Percentiles rank a stretch among this genome's conserved stretches.
These are phyloP conservation scores for Campaea margaritaria DNA, from an alignment of 2,888 invertebrate species.

Conservation along the genomic window DNA sequence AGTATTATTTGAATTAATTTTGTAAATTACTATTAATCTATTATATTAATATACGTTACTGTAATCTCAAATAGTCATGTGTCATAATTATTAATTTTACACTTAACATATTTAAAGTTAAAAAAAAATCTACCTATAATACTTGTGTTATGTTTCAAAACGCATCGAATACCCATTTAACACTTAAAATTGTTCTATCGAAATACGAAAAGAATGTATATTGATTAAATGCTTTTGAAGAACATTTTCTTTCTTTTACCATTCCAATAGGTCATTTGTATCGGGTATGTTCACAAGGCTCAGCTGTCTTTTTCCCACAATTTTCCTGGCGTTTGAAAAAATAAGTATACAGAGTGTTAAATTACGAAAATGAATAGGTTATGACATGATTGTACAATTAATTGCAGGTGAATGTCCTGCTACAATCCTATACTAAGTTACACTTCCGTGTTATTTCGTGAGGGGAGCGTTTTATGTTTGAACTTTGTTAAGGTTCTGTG, in stretches of 20 bases:
- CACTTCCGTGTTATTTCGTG: too few species aligned
- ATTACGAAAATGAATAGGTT: conserved; percentile 38
- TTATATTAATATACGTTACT: background rate
- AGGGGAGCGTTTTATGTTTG: too few species aligned
- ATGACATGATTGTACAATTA: conserved; percentile 30
- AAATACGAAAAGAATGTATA: conserved; percentile 22
- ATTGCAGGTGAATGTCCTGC: conserved; percentile 20
- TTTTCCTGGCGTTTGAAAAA: conserved; percentile 31
- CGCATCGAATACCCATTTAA: conserved; percentile 12
- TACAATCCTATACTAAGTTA: background rate
- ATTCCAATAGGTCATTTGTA: background rate
- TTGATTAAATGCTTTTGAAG: conserved; percentile 25
- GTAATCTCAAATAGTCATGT: background rate
- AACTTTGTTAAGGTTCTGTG: too few species aligned
- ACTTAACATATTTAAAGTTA: background rate
- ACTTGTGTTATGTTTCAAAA: background rate
- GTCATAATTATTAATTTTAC: background rate
- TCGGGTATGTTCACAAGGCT: conserved; percentile 7
- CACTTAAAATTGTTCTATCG: conserved; percentile 17
- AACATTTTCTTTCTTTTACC: conserved; percentile 10
- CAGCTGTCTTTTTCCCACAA: conserved; percentile 43
- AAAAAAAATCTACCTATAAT: background rate
- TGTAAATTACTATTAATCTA: too few species aligned
- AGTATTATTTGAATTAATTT: too few species aligned
- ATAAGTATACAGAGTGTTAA: conserved; percentile 24